Evolutionary conservation across 2,797 vertebrate species (phyloP).

Genomic region (Pyrrhura leucotis): DNA sequence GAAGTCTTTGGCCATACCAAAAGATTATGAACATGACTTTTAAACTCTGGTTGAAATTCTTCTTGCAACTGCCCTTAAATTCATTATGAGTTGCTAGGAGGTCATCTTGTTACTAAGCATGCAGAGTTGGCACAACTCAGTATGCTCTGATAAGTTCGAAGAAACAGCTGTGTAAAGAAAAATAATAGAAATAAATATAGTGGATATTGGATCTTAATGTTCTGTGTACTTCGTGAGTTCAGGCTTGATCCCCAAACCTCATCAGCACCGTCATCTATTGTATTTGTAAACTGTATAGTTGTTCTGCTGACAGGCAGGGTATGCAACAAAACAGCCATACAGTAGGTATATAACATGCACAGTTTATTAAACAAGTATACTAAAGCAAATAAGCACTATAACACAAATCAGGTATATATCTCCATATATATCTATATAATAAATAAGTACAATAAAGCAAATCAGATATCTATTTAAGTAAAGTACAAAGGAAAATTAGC

Average conservation of each 20-base stretch:
- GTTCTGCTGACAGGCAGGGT: not conserved
- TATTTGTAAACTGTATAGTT: not conserved
- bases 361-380: not conserved
- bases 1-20: not conserved
- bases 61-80: slow-evolving; percentile 21
- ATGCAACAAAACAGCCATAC: not conserved
- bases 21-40: not conserved
- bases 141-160: not conserved
- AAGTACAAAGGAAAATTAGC: not conserved
- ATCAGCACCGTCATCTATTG: not conserved
- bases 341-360: not conserved
- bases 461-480: not conserved
- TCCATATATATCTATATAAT: not conserved
- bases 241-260: not conserved
- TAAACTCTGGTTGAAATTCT: not conserved
- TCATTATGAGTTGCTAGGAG: slow-evolving; percentile 9
- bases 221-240: not conserved
- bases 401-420: not conserved
- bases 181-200: not conserved
- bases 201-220: not conserved
- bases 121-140: not conserved
- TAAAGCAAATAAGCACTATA: not conserved
- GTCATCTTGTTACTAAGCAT: not conserved
- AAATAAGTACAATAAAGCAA: not conserved
- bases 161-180: not conserved